Percentiles rank a stretch among this genome's conserved stretches.
These are phyloP conservation scores for Drosophila paulistorum DNA, from an alignment of 1,140 invertebrate genomes.

Conservation along the genomic window DNA sequence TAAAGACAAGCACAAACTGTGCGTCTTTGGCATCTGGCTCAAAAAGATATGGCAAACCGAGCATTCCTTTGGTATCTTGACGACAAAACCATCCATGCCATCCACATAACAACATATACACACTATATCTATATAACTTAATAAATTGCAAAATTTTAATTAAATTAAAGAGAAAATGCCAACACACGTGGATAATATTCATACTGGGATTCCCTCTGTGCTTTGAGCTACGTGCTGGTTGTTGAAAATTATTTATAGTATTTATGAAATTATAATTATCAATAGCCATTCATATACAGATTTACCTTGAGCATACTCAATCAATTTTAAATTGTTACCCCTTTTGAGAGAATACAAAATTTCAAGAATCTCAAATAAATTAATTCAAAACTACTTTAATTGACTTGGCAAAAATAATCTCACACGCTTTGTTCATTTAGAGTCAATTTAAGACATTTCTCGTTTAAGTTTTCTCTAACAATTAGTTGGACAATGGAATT, in stretches of 20 bases:
- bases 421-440: no score
- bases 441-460: no score
- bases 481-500: no score
- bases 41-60: conserved; percentile 42
- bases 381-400: no score
- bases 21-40: conserved; percentile 25
- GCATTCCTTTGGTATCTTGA: conserved; percentile 49
- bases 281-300: neutral
- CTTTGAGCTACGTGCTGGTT: neutral
- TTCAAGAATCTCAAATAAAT: neutral
- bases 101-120: neutral
- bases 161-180: conserved; percentile 40
- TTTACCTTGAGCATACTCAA: neutral
- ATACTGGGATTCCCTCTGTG: neutral
- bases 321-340: neutral
- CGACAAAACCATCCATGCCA: conserved; percentile 11
- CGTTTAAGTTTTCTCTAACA: no score
- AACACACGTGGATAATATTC: neutral
- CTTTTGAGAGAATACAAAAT: neutral
- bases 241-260: neutral
- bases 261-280: conserved; percentile 8
- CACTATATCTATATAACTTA: neutral
- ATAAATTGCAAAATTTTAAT: conserved; percentile 60
- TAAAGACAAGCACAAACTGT: conserved; percentile 36
- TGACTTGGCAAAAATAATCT: no score